These are phyloP conservation scores for Podarcis lilfordi DNA, from an alignment of 2,797 vertebrate genomes.

Conservation along the genomic window DNA sequence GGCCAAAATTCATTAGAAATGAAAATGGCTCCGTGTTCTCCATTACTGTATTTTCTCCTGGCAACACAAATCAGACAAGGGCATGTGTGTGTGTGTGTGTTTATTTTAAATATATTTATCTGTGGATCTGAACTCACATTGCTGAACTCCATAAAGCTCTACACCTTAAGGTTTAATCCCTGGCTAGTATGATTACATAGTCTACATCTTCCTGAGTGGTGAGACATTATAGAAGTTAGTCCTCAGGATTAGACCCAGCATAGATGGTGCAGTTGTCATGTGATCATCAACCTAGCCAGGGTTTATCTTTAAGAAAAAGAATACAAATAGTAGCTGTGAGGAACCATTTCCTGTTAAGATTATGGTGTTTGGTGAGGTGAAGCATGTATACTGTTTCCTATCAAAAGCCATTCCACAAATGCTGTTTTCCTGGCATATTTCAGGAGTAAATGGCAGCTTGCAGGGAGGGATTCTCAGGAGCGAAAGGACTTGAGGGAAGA, in stretches of 20 bases:
- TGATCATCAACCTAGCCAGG: not conserved
- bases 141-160: not conserved
- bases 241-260: not conserved
- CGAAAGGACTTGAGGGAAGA: not conserved
- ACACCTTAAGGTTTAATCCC: not conserved
- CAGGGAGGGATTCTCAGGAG: not conserved
- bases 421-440: not conserved
- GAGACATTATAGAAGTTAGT: not conserved
- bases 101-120: not conserved
- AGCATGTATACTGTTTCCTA: not conserved
- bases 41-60: not conserved
- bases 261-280: not conserved
- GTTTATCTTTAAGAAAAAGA: not conserved
- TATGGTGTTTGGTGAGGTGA: not conserved
- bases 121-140: not conserved
- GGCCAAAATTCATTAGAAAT: too few species aligned
- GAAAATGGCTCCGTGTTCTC: constrained; percentile 9
- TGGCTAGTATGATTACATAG: not conserved
- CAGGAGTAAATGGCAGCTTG: not conserved
- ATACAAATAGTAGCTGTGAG: not conserved
- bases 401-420: not conserved
- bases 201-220: not conserved
- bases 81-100: not conserved
- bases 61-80: not conserved
- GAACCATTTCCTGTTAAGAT: not conserved